Evolutionary conservation across 2,888 invertebrate genomes (phyloP).

Genomic region (Drosophila kambysellisi): DNA sequence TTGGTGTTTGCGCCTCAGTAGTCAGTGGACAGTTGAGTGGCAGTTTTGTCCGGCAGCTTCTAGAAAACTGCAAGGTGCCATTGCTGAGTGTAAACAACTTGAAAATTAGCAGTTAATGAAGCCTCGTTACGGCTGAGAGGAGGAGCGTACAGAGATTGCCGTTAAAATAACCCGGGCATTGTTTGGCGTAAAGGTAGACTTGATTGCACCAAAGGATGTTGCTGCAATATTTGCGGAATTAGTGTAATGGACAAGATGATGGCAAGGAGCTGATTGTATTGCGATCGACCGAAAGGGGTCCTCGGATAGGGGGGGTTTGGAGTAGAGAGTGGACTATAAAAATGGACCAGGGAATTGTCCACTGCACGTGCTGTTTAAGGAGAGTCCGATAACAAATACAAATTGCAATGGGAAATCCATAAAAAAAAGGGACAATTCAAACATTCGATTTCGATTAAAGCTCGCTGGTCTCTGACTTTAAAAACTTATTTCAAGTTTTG

Average conservation of each 20-base stretch:
- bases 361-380: neutral
- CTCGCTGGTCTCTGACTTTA: neutral
- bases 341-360: neutral
- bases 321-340: neutral
- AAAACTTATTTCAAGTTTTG: neutral
- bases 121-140: constrained; percentile 59
- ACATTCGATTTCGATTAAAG: neutral
- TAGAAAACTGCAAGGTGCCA: constrained; percentile 60
- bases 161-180: constrained; percentile 25
- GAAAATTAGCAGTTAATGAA: constrained; percentile 79
- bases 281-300: constrained; percentile 14
- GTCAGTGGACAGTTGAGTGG: constrained; percentile 69
- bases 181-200: constrained; percentile 37
- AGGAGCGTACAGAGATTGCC: constrained; percentile 25
- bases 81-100: constrained; percentile 76
- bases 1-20: constrained; percentile 52
- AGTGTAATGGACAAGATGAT: constrained; percentile 57
- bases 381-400: neutral
- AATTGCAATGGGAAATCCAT: neutral
- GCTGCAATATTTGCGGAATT: constrained; percentile 71
- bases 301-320: neutral
- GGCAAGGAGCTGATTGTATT: constrained; percentile 47
- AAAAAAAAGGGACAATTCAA: neutral
- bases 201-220: constrained; percentile 66
- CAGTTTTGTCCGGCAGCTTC: constrained; percentile 52